Base-by-base conservation (phyloP, 2,888 invertebrate genomes). In the Cacoxenus indagator region DNA sequence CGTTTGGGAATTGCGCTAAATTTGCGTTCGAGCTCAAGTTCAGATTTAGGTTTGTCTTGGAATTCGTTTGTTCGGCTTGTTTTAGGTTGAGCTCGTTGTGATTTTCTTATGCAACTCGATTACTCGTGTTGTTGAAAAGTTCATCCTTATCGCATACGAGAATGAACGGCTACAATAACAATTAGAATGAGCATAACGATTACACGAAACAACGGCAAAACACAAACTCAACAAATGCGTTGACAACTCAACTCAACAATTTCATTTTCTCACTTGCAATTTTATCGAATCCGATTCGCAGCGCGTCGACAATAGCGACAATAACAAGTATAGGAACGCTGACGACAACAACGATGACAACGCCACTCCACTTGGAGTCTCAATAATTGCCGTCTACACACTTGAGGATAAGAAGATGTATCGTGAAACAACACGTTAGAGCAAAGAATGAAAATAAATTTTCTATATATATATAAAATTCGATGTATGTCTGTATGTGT, bases 161-260 rank as follows among this genome's bases (percentile, higher is more conserved):
- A 37, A 37, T 14, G 37, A 14, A 37, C 68, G 37, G 14, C 37
- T 37, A 24, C 46, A 64, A 43, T 45, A 24, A 45, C 27, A 64
- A 24, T 37, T 22, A n/a, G 45, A 64, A 24, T 5, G 26, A 45
- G 26, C 11, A 24, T 26, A 22, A 46, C 4, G 27, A 64, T 4
- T 17, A 22, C 37, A 61, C n/a, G n/a, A 48, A 19, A 48, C n/a
- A 48, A 19, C 4, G 5, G 48, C 48, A 48, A 4, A 11, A 37
- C 37, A 37, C 8, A 37, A 14, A 37, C 14, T 11, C 37, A 37
- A 37, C 37, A 37, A 37, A 37, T 4, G 5, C 37, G 37, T 37
- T 37, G 73, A 69, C 76, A 71, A n/a, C 76, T 76, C 73, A 76
- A 76, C 75, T 76, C 75, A 73, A 77, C 77, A 73, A 76, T 75